Evolutionary conservation across 2,113 vertebrate species (phyloP).

Genomic region (Neofelis nebulosa): DNA sequence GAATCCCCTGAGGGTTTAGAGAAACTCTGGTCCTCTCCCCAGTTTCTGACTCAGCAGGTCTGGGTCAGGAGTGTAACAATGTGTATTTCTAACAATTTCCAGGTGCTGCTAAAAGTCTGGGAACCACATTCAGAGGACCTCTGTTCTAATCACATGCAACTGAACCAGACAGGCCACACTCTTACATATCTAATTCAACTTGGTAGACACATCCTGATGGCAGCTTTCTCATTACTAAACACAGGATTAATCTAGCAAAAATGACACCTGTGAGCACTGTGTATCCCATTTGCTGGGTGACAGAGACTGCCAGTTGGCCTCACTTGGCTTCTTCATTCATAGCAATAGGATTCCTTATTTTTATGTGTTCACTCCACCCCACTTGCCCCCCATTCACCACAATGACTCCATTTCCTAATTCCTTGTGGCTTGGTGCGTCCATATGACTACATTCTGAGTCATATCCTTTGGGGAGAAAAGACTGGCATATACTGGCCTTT

Average conservation of each 20-base stretch:
- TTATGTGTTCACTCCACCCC: neutral
- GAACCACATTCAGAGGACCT: neutral
- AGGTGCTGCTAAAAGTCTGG: neutral
- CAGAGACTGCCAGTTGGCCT: neutral
- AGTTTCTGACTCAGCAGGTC: neutral
- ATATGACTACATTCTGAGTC: neutral
- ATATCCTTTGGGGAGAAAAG: neutral
- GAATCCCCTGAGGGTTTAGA: neutral
- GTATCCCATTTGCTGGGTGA: neutral
- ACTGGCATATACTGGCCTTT: neutral
- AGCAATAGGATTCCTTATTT: neutral
- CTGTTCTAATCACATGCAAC: neutral
- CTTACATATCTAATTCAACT: neutral
- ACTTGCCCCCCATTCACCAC: neutral
- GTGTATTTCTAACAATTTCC: neutral
- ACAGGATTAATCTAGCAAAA: neutral
- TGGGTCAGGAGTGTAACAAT: too few species aligned
- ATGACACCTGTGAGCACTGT: neutral
- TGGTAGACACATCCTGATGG: accelerated
- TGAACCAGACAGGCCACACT: neutral
- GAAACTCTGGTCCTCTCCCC: neutral
- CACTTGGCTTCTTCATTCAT: neutral
- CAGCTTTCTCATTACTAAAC: neutral
- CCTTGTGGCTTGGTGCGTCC: neutral
- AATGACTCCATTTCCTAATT: neutral